These are phyloP conservation scores for Clivina fossor DNA, from an alignment of 2,888 invertebrate species.

Conservation along the genomic window DNA sequence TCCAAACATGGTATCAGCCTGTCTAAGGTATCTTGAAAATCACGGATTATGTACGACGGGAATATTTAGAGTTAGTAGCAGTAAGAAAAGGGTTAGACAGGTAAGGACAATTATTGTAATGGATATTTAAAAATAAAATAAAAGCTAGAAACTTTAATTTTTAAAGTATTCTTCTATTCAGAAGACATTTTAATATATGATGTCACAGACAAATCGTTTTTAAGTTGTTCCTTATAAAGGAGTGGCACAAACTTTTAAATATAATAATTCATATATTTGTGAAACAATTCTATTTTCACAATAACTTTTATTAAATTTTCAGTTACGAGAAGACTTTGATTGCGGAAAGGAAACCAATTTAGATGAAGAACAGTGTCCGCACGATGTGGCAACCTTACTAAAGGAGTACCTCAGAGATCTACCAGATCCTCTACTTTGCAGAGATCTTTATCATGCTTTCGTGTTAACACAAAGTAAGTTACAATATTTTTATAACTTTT, in stretches of 20 bases:
- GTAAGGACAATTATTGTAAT: constrained; percentile 54
- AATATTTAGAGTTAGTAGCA: constrained; percentile 88
- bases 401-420: constrained; percentile 93
- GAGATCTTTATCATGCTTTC: constrained; percentile 86
- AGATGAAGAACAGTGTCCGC: constrained; percentile 81
- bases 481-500: too few species aligned
- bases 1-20: constrained; percentile 76
- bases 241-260: too few species aligned
- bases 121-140: too few species aligned
- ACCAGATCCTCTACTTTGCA: constrained; percentile 88
- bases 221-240: too few species aligned
- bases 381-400: constrained; percentile 89
- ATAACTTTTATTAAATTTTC: too few species aligned
- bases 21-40: constrained; percentile 78
- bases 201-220: too few species aligned
- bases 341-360: constrained; percentile 72
- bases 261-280: too few species aligned
- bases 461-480: constrained; percentile 88
- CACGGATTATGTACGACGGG: constrained; percentile 84
- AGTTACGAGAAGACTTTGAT: constrained; percentile 91
- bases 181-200: too few species aligned
- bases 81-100: constrained; percentile 89
- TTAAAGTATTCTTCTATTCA: too few species aligned
- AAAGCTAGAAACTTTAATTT: too few species aligned
- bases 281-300: too few species aligned